Conservation (phyloP, 1,140 invertebrate species). For the Caenorhabditis elegans region WBcel235 BX284605.5:20359001-20359500, state of each 20-base stretch:
- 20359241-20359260: constrained; percentile 1
- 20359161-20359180: too few species aligned
- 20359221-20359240: background rate
- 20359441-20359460: background rate
- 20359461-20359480: constrained; percentile 7
- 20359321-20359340: too few species aligned
- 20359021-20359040: too few species aligned
- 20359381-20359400: constrained; percentile 12
- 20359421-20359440: constrained; percentile 32
- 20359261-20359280: constrained; percentile 1
- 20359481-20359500: constrained; percentile 3
- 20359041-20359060: too few species aligned
- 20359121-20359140: too few species aligned
- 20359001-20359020: too few species aligned
- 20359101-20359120: too few species aligned
- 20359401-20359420: constrained; percentile 32
- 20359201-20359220: background rate
- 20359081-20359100: too few species aligned
- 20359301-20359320: background rate
- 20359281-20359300: background rate
- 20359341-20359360: too few species aligned
- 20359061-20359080: too few species aligned
- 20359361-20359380: constrained; percentile 37
- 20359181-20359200: too few species aligned
- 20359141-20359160: too few species aligned